Evolutionary conservation across 2,888 invertebrate species (phyloP), one percentile per base, ranked within the genome.

Genomic region (Eulithis testata): DNA sequence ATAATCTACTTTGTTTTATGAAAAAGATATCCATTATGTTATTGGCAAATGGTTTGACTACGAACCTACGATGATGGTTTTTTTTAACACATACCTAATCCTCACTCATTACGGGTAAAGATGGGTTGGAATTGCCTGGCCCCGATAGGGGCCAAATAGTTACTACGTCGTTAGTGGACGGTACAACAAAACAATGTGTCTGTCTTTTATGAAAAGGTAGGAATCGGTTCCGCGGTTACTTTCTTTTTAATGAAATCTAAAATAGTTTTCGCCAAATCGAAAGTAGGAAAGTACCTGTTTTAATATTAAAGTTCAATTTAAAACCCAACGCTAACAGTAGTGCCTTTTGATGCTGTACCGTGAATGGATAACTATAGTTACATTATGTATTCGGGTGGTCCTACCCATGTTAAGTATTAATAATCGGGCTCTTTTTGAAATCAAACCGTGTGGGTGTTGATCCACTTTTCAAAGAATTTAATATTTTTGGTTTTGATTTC

Each of bases 261-360:
- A 66, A 64, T 68, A 70, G 68, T 75, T 78, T 76, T 81, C 79
- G 52, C 6, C 27, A 83, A 82, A 81, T 84, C 76, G 81, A 79
- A 77, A 31, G 31, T 44, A 44, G 44, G 84, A 81, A 40, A 40
- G 79, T 78, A 81, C 73, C 79, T 83, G 74, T 85, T 88, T 80
- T 83, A 88, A 86, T 87, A 90, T 91, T 88, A 83, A 90, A 72
- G 81, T 87, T 82, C 86, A 88, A 88, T 89, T 90, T 88, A 83
- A 88, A 87, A 86, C 87, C 85, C 86, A 87, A 89, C 83, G 80
- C 76, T 82, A 82, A 86, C 79, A 76, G 79, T 77, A 80, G 21
- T 21, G 21, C 21, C 47, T 62, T 53, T 37, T 44, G 49, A 12
- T 77, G 81, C 77, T 81, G 83, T 85, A 83, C 81, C 83, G 85